Evolutionary conservation across 2,797 vertebrate genomes (phyloP).

Genomic region (Macroramphosus scolopax): DNA sequence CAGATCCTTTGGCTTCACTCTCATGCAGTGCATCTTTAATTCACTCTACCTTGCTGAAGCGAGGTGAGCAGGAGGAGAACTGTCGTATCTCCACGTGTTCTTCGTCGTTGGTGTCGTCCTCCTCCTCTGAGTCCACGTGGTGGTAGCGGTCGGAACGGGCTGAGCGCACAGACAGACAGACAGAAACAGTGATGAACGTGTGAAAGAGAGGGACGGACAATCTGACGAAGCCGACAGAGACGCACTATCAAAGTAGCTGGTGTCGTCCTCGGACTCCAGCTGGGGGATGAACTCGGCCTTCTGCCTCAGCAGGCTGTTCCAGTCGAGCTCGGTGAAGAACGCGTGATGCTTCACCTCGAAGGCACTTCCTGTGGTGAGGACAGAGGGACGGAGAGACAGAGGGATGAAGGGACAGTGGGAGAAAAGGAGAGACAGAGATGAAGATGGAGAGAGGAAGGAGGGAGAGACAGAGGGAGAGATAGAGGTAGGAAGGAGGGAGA

Average conservation of each 20-base stretch:
- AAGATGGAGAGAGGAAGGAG: too few species aligned
- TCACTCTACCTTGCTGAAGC: conserved; percentile 90
- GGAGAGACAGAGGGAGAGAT: too few species aligned
- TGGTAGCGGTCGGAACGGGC: conserved; percentile 93
- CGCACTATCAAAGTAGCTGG: conserved; percentile 97
- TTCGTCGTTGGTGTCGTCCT: conserved; percentile 96
- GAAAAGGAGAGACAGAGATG: not conserved
- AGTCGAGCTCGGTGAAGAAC: conserved; percentile 93
- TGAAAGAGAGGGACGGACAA: not conserved
- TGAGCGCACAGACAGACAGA: conserved; percentile 45
- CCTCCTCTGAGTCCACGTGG: conserved; percentile 93
- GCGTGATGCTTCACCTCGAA: conserved; percentile 93
- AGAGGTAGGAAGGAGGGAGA: not conserved
- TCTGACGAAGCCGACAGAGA: conserved; percentile 1
- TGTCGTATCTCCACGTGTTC: conserved; percentile 92
- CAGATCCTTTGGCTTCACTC: too few species aligned
- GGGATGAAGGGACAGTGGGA: too few species aligned
- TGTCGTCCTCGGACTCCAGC: conserved; percentile 96
- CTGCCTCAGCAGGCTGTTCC: conserved; percentile 94
- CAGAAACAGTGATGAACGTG: not conserved
- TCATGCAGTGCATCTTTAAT: not conserved
- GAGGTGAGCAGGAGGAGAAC: conserved; percentile 95
- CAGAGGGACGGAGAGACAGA: not conserved
- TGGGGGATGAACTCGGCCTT: conserved; percentile 98
- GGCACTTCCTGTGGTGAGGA: conserved; percentile 81